Conservation (phyloP, 2,113 vertebrate species). For the Calypte anna region DNA sequence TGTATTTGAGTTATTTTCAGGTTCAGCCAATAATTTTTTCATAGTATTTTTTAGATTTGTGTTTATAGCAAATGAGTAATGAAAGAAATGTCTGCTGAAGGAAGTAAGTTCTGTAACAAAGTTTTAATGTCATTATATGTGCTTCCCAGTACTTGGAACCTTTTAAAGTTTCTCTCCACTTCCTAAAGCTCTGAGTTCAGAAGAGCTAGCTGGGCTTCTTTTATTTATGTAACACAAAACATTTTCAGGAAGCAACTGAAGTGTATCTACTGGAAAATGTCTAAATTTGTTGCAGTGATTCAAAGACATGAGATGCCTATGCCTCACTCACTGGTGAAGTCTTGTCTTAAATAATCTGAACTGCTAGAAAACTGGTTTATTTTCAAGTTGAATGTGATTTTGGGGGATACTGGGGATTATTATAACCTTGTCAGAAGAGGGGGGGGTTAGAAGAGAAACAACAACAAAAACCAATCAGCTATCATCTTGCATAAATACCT, state of each 20-base stretch:
- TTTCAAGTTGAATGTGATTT: neutral
- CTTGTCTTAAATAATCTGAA: neutral
- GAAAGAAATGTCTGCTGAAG: neutral
- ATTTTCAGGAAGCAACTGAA: neutral
- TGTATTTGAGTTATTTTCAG: neutral
- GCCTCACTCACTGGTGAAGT: neutral
- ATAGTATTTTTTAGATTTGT: neutral
- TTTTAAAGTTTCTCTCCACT: neutral
- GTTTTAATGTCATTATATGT: neutral
- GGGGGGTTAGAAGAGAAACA: neutral
- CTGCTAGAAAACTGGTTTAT: neutral
- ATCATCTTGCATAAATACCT: conserved; percentile 6
- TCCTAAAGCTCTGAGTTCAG: neutral
- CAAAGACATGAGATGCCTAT: neutral
- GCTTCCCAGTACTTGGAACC: neutral
- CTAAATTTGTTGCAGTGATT: neutral
- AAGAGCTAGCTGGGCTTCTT: neutral
- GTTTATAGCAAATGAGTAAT: neutral
- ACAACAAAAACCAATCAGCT: neutral
- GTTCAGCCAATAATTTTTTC: neutral
- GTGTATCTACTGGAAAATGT: neutral
- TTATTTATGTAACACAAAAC: neutral
- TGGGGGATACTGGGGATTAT: neutral
- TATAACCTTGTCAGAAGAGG: neutral
- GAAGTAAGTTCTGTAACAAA: neutral